Conservation (phyloP, 2,888 invertebrate species). For the Synergus gifuensis region DNA sequence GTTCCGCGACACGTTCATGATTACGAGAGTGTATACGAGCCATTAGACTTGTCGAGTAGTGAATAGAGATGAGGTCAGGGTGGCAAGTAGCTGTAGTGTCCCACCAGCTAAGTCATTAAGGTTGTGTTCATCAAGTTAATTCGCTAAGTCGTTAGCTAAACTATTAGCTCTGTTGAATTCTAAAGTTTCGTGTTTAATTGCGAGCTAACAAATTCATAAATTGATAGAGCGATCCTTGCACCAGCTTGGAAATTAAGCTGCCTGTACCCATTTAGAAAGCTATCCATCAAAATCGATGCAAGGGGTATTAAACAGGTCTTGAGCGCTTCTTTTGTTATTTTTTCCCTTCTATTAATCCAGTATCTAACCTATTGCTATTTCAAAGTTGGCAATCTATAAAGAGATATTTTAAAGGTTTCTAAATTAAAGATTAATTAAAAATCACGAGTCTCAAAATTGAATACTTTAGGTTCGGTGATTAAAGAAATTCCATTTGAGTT, state of each 20-base stretch:
- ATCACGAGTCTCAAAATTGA: not conserved
- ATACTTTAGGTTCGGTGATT: not conserved
- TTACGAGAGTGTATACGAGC: not conserved
- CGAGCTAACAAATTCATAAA: constrained; percentile 36
- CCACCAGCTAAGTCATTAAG: constrained; percentile 26
- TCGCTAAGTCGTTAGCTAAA: constrained; percentile 52
- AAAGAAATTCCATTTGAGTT: not conserved
- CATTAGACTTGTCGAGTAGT: constrained; percentile 28
- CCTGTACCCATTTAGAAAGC: constrained; percentile 28
- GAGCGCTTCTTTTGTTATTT: constrained; percentile 21
- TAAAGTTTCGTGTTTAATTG: constrained; percentile 35
- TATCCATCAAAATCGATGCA: constrained; percentile 29
- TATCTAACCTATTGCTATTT: not conserved
- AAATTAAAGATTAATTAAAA: not conserved
- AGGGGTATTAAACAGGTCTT: not conserved
- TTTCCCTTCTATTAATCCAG: not conserved
- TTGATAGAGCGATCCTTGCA: constrained; percentile 27
- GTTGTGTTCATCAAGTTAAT: constrained; percentile 50
- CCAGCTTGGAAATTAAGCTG: constrained; percentile 31
- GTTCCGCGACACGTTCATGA: constrained; percentile 4
- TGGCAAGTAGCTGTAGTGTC: constrained; percentile 38
- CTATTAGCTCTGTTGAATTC: constrained; percentile 29
- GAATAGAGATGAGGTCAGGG: constrained; percentile 39
- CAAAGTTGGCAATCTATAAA: not conserved
- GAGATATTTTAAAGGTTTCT: not conserved